Evolutionary conservation across 1,140 invertebrate species (phyloP).

Genomic region (Lordiphosa clarofinis): DNA sequence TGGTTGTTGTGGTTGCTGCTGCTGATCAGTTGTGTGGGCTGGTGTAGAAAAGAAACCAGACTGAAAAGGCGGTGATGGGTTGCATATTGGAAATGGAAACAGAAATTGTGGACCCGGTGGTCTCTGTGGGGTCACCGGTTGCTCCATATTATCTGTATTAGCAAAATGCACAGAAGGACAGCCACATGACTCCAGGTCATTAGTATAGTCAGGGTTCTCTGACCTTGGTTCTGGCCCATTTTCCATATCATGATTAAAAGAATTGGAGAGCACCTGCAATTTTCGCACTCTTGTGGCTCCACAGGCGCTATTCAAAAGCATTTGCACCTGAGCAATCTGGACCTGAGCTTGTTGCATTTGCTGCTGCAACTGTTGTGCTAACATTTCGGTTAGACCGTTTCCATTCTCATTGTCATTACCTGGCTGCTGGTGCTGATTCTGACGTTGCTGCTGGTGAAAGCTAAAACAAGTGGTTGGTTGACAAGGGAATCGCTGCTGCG

Average conservation of each 20-base stretch:
- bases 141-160: not conserved
- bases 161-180: not conserved
- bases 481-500: not conserved
- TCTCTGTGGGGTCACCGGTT: not conserved
- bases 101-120: not conserved
- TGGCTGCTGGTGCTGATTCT: not conserved
- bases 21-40: conserved; percentile 10
- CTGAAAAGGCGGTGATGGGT: not conserved
- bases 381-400: conserved; percentile 27
- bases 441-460: too few species aligned
- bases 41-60: conserved; percentile 8
- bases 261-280: not conserved
- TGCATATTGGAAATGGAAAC: not conserved
- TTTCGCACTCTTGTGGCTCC: conserved; percentile 9
- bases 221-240: not conserved
- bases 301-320: conserved; percentile 30
- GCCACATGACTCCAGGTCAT: not conserved
- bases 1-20: conserved; percentile 3
- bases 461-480: too few species aligned
- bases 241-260: not conserved
- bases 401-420: not conserved
- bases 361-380: conserved; percentile 43
- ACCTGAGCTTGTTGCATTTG: conserved; percentile 48
- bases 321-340: conserved; percentile 46
- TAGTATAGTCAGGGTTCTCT: not conserved